Percentiles rank a stretch among this genome's conserved stretches.
Conservation (phyloP, 1,140 invertebrate species). For the Rhagoletis zephyria region DNA sequence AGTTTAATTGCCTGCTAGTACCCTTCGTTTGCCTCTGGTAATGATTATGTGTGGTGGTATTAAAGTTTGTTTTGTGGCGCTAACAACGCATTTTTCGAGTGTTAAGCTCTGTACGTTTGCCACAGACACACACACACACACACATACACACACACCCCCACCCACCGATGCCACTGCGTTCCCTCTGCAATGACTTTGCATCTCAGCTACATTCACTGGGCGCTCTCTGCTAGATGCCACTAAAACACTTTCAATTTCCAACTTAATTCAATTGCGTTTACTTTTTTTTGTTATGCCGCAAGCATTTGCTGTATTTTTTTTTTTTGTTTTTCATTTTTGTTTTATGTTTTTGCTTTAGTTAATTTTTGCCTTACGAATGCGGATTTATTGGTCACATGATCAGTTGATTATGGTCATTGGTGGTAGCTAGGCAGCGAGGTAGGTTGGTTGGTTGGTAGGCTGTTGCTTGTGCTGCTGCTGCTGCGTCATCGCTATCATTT, state of each 20-base stretch:
- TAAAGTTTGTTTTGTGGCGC: neutral
- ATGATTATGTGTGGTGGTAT: neutral
- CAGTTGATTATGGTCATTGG: slow-evolving; percentile 40
- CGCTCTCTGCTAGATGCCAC: neutral
- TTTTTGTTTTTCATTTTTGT: neutral
- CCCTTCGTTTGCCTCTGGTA: neutral
- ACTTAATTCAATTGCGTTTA: neutral
- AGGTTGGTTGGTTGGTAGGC: neutral
- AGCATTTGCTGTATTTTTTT: neutral
- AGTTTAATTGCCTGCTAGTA: neutral
- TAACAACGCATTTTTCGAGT: neutral
- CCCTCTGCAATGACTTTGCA: neutral
- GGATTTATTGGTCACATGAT: slow-evolving; percentile 43
- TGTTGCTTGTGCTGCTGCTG: slow-evolving; percentile 16
- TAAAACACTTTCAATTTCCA: slow-evolving; percentile 25
- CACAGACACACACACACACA: too few relatives aligned
- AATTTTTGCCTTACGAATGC: slow-evolving; percentile 28
- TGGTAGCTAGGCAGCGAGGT: neutral
- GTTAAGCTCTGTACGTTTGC: too few relatives aligned
- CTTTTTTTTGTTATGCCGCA: neutral
- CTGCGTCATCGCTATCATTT: slow-evolving; percentile 50
- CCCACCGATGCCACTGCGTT: too few relatives aligned
- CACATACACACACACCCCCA: too few relatives aligned
- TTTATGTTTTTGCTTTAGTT: neutral
- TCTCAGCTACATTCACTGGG: neutral